Base-by-base conservation (phyloP, 2,888 invertebrate genomes). In the Drosophila formosana region DNA sequence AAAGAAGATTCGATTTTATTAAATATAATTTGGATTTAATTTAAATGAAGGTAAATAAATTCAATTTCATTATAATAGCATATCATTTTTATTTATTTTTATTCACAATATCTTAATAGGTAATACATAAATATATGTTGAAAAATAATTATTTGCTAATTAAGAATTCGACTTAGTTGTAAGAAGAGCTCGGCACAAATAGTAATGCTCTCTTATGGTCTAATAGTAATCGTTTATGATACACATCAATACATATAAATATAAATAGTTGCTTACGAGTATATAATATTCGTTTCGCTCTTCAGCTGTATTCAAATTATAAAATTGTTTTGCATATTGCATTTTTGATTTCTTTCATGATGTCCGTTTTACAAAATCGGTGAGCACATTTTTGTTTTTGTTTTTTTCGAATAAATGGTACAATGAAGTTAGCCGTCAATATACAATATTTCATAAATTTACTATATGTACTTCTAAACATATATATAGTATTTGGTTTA, bases 291-390 rank as follows among this genome's bases (percentile, higher is more conserved):
- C 52, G 56, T 46, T 62, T 32, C 13, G 18, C 50, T 73, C 66
- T 71, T 37, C 55, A 58, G 46, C 82, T 79, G 75, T 75, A 67
- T 62, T 70, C 58, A 60, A 71, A 67, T 71, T 80, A 66, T 69
- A 75, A 74, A 78, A 73, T 64, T 75, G 57, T 55, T 78, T 61
- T 68, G 18, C 49, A 51, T 7, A 43, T 41, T 41, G 41, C 41
- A 32, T 13, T 39, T 72, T 75, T 75, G 64, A 72, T 81, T 67
- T 63, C n/a, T 6, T 51, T 41, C 39, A 13, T 41, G 34, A 45
- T 56, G 45, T 26, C 37, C 61, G 26, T 25, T 66, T 78, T 85
- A 89, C 72, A 84, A 84, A 82, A 84, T 84, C 84, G 84, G 84
- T 84, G 84, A 84, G 84, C 79, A 89, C 73, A 71, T 79, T 78